A percentile compares a stretch with the other conserved stretches of the same genome.
These are phyloP conservation scores for Andrena chrysosceles DNA, from an alignment of 2,888 invertebrate species.

Conservation along the genomic window DNA sequence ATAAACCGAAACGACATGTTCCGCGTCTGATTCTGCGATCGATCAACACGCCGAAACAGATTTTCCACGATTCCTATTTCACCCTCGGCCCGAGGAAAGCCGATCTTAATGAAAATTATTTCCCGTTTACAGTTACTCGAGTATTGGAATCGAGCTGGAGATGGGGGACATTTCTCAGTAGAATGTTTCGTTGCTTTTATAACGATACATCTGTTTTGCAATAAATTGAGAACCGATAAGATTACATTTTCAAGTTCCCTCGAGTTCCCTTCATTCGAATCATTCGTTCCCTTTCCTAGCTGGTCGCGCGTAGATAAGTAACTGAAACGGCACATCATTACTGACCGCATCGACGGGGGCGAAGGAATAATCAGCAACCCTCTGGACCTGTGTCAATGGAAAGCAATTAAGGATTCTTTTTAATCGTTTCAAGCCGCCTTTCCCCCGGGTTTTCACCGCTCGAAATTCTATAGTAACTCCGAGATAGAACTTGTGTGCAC, in stretches of 20 bases:
- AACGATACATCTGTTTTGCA: background rate
- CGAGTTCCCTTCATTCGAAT: no score
- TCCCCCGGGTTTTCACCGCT: conserved; percentile 15
- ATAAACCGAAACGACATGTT: conserved; percentile 23
- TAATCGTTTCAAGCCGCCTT: conserved; percentile 41
- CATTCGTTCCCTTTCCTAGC: no score
- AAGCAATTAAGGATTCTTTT: conserved; percentile 56
- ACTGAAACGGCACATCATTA: conserved; percentile 34
- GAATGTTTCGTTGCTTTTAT: background rate
- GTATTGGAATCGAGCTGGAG: background rate
- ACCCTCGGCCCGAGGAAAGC: background rate
- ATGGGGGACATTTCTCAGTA: background rate
- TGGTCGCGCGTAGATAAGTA: background rate
- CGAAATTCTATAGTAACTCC: conserved; percentile 19
- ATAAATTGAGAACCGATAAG: no score
- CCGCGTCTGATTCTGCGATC: background rate
- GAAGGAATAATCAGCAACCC: conserved; percentile 44
- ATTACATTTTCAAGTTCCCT: no score
- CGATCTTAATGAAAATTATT: background rate
- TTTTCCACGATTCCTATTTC: background rate
- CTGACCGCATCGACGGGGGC: background rate
- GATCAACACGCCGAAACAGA: background rate
- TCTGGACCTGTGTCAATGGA: conserved; percentile 46
- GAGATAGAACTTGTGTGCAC: conserved; percentile 18
- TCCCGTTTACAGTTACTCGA: background rate